Conservation (phyloP, 2,113 vertebrate species). For the Chroicocephalus ridibundus region DNA sequence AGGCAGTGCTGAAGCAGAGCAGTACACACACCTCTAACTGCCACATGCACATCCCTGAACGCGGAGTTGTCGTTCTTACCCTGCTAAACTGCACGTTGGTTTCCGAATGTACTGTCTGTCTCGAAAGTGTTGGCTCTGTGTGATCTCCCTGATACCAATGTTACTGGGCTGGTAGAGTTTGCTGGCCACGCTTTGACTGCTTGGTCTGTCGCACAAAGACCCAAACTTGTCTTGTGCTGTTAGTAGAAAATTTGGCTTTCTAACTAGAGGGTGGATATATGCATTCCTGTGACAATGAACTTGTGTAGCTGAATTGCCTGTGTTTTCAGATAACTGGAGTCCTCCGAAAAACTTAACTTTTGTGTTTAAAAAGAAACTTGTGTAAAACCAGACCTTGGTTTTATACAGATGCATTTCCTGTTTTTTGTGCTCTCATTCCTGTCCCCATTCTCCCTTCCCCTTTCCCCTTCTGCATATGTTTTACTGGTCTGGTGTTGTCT, state of each 20-base stretch:
- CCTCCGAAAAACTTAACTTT: neutral
- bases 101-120: neutral
- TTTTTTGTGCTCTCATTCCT: slow-evolving; percentile 27
- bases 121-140: neutral
- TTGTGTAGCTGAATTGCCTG: neutral
- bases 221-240: neutral
- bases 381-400: slow-evolving; percentile 24
- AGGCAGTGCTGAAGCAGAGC: neutral
- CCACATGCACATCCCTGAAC: neutral
- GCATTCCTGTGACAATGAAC: neutral
- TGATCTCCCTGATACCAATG: neutral
- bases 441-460: slow-evolving; percentile 33
- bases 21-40: neutral
- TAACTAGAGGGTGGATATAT: neutral
- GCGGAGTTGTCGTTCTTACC: neutral
- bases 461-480: slow-evolving; percentile 48
- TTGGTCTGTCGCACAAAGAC: neutral
- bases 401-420: slow-evolving; percentile 42
- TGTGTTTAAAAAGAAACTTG: neutral
- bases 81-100: neutral
- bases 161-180: neutral
- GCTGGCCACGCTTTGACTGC: neutral
- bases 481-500: slow-evolving; percentile 59
- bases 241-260: neutral
- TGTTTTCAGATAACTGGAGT: neutral